phyloP scores from a whole-genome alignment of 2,888 invertebrate genomes.

The Drosophila aldrichi region DNA sequence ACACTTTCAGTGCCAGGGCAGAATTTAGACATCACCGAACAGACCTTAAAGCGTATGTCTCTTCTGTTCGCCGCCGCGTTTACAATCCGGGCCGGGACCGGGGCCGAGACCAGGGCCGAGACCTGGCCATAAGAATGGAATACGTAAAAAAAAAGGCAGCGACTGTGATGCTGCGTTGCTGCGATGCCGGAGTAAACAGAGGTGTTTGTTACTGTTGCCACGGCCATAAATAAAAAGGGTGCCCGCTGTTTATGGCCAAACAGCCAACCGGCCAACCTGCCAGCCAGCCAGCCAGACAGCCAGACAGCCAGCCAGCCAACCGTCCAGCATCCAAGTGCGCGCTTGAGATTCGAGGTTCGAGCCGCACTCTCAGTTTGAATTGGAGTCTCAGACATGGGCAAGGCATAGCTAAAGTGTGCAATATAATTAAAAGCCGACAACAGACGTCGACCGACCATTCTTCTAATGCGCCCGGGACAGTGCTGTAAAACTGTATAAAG shows the following conservation, averaged over 20 bases:
- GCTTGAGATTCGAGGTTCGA: slow-evolving; percentile 29
- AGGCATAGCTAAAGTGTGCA: slow-evolving; percentile 83
- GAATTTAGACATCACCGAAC: slow-evolving; percentile 79
- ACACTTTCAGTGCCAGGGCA: slow-evolving; percentile 69
- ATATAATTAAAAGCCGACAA: slow-evolving; percentile 84
- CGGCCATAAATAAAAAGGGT: slow-evolving; percentile 80
- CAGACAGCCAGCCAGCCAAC: slow-evolving; percentile 36
- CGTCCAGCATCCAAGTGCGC: slow-evolving; percentile 49
- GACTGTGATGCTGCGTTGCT: slow-evolving; percentile 19
- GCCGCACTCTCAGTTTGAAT: slow-evolving; percentile 30
- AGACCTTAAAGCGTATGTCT: slow-evolving; percentile 50
- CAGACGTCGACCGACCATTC: slow-evolving; percentile 68
- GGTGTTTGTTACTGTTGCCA: slow-evolving; percentile 76
- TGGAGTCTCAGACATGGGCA: slow-evolving; percentile 42
- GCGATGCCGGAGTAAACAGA: slow-evolving; percentile 67
- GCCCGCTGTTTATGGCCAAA: slow-evolving; percentile 78
- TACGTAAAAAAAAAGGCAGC: slow-evolving; percentile 5
- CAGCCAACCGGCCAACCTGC: slow-evolving; percentile 29
- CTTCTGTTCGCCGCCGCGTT: slow-evolving; percentile 40
- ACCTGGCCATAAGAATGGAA: slow-evolving; percentile 27
- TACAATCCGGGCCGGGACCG: slow-evolving; percentile 39
- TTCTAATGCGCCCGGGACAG: slow-evolving; percentile 71
- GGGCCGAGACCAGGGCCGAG: slow-evolving; percentile 33
- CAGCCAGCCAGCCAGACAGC: slow-evolving; percentile 34
- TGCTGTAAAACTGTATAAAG: slow-evolving; percentile 75